Base-by-base conservation (phyloP, 2,113 vertebrate genomes). In the Macheiramphus alcinus region DNA sequence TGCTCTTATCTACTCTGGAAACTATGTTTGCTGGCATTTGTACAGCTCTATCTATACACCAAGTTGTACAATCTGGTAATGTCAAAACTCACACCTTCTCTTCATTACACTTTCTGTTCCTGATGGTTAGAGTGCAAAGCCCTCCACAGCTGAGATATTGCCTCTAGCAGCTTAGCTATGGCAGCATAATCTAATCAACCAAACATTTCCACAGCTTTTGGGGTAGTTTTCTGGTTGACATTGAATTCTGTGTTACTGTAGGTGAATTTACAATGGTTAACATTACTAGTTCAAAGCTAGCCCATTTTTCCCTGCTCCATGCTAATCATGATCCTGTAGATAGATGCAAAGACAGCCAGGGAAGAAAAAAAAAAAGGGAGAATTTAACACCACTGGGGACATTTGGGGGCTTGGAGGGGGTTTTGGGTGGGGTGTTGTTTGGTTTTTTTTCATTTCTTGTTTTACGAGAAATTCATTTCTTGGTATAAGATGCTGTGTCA, bases 231-330 rank as follows among this genome's bases (percentile, higher is more conserved):
- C 45, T 74, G 27, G 3, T 20, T 95, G 36, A 10, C 3, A 29
- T 5, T 38, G 55, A 66, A 40, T 73, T 86, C 42, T 74, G 16
- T 68, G 21, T 14, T 29, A 29, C 25, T 53, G n/a, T 11, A 53
- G 40, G 13, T 67, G 16, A 14, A 76, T 58, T 78, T 45, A 38
- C 19, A 53, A 16, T 7, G 21, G 32, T 32, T 40, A 61, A 17
- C 22, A 52, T 18, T 29, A 22, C 32, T 23, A 29, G 11, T 5
- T 75, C 22, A 72, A 52, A 80, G 27, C 9, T 42, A 32, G 7
- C 4, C 7, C 1, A 1, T 52, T 80, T 88, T 27, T 34, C 55
- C 36, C 22, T 36, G 9, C 18, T 19, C 34, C 6, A 0, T 47
- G 9, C 10, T 29, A 56, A 89, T 48, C 19, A 9, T 19, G 6